Evolutionary conservation across 35 echinoderm and acorn worm genomes (phyloP).

Genomic region (Nesometra sesokonis): DNA sequence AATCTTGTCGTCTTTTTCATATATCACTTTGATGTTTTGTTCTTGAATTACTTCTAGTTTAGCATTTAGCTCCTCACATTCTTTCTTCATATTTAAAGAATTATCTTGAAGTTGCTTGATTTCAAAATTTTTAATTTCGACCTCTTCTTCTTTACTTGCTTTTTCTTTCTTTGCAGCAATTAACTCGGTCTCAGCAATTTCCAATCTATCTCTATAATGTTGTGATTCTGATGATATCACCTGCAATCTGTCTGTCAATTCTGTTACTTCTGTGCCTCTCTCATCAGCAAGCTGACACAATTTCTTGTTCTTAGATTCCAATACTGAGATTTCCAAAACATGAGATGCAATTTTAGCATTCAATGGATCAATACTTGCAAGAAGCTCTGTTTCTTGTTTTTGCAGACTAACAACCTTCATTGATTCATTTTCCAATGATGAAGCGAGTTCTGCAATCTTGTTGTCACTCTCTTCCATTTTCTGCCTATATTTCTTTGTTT

Average conservation of each 20-base stretch:
- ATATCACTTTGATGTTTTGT: not conserved
- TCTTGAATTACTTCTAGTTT: not conserved
- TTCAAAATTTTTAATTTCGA: not conserved
- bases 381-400: slow-evolving; percentile 4
- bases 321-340: slow-evolving; percentile 28
- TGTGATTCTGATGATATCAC: slow-evolving; percentile 38
- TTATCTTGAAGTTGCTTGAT: not conserved
- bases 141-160: not conserved
- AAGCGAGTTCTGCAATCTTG: slow-evolving; percentile 39
- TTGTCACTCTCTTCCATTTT: slow-evolving; percentile 24
- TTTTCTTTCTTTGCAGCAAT: not conserved
- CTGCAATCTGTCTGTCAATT: slow-evolving; percentile 57
- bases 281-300: slow-evolving; percentile 60
- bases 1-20: not conserved
- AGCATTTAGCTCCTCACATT: not conserved
- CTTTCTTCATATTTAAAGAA: not conserved
- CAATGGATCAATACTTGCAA: slow-evolving; percentile 12
- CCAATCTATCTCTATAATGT: slow-evolving; percentile 51
- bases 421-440: slow-evolving; percentile 17
- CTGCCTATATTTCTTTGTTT: slow-evolving; percentile 10
- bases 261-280: slow-evolving; percentile 36
- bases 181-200: slow-evolving; percentile 23
- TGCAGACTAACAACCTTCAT: not conserved
- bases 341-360: slow-evolving; percentile 29
- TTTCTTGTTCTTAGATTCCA: slow-evolving; percentile 63